phyloP scores from a whole-genome alignment of 2,113 vertebrate genomes.

The Pelodiscus sinensis region DNA sequence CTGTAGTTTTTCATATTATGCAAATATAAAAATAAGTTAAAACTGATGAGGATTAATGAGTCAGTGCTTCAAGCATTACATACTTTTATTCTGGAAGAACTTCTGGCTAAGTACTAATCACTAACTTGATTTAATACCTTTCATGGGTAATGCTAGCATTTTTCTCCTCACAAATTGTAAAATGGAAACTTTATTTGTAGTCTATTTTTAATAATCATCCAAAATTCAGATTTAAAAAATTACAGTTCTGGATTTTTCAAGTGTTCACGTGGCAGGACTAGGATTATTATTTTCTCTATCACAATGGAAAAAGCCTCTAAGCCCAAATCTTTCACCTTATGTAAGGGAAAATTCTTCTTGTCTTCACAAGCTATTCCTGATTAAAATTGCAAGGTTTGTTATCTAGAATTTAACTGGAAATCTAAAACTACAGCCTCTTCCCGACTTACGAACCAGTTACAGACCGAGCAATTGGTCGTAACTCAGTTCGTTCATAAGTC shows the following conservation, averaged over 20 bases:
- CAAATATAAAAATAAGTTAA: neutral
- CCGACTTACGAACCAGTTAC: too few species aligned
- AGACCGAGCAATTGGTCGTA: too few species aligned
- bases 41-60: constrained; percentile 6
- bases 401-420: neutral
- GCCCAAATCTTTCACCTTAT: neutral
- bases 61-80: neutral
- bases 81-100: neutral
- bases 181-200: neutral
- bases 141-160: constrained; percentile 25
- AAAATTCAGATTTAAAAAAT: neutral
- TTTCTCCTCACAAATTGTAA: constrained; percentile 4
- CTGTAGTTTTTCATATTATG: neutral
- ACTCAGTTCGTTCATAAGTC: too few species aligned
- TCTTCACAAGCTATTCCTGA: neutral
- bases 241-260: neutral
- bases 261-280: neutral
- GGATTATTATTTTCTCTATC: neutral
- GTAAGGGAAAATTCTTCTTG: neutral
- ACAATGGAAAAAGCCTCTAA: neutral
- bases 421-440: too few species aligned
- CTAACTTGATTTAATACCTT: constrained; percentile 16
- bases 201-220: neutral
- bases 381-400: neutral
- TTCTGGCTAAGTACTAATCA: constrained; percentile 17